Conservation (phyloP, 2,113 vertebrate genomes). For the Datnioides undecimradiatus region DNA sequence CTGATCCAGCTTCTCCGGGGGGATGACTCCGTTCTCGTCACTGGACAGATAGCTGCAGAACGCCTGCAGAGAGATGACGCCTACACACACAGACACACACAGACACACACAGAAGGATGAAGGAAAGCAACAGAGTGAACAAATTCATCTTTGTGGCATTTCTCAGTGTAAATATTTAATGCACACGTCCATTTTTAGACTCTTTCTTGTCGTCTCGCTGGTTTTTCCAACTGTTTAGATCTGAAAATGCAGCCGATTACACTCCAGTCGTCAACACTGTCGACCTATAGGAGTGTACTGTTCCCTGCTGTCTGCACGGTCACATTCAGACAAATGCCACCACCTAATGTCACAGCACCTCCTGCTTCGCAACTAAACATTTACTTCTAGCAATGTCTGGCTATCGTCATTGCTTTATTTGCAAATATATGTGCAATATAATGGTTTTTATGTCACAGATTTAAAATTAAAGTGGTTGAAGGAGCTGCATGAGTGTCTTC, state of each 20-base stretch:
- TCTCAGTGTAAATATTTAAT: not conserved
- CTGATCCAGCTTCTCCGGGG: conserved; percentile 97
- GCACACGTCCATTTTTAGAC: not conserved
- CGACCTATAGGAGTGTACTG: not conserved
- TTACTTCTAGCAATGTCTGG: not conserved
- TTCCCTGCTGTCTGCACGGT: not conserved
- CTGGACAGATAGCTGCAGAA: conserved; percentile 95
- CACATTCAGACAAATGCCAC: not conserved
- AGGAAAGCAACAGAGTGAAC: not conserved
- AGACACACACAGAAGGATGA: not conserved
- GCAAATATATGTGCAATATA: not conserved
- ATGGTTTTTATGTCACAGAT: not conserved
- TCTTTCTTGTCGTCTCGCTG: not conserved
- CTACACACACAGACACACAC: conserved; percentile 74
- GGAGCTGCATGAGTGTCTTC: not conserved
- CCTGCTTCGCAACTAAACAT: not conserved
- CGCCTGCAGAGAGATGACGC: conserved; percentile 92
- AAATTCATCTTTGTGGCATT: not conserved
- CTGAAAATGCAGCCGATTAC: not conserved
- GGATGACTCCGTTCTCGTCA: conserved; percentile 96
- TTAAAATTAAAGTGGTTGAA: too few species aligned
- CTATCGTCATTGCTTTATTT: not conserved
- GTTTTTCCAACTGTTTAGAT: not conserved
- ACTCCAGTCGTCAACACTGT: not conserved
- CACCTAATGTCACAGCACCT: not conserved